phyloP scores from a whole-genome alignment of 1,140 invertebrate genomes.

The Acyrthosiphon pisum region DNA sequence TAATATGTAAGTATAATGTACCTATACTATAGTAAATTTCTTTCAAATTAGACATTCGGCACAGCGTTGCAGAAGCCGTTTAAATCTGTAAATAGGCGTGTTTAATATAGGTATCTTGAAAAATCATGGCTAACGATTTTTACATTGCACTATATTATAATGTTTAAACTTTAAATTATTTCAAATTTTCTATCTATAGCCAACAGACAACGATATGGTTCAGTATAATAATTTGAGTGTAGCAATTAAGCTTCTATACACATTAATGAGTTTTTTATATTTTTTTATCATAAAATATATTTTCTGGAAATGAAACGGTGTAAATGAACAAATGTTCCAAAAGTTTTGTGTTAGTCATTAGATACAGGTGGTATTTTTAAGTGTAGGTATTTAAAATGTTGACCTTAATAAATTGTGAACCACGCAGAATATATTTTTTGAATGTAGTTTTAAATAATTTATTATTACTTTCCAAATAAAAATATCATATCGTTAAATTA shows the following conservation, averaged over 20 bases:
- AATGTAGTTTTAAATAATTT: not conserved
- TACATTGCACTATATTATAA: not conserved
- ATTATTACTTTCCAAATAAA: too few relatives aligned
- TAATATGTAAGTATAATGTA: too few relatives aligned
- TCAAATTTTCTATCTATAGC: too few relatives aligned
- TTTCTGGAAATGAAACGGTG: not conserved
- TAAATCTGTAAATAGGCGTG: too few relatives aligned
- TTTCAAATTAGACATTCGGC: too few relatives aligned
- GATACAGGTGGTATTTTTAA: slow-evolving; percentile 1
- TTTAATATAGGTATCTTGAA: too few relatives aligned
- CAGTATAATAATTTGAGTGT: not conserved
- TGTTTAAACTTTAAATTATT: too few relatives aligned
- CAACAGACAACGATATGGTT: not conserved
- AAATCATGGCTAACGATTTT: too few relatives aligned
- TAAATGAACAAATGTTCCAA: not conserved
- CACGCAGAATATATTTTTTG: not conserved
- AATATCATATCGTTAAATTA: too few relatives aligned
- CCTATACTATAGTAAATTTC: too few relatives aligned
- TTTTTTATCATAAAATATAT: not conserved
- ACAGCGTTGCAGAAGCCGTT: too few relatives aligned
- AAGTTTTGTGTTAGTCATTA: not conserved
- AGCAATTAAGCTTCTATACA: not conserved
- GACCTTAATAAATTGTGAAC: not conserved
- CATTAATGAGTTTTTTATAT: not conserved
- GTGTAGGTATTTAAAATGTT: not conserved